A percentile compares a stretch with the other conserved stretches of the same genome.
These are phyloP conservation scores for Erebia ligea DNA, from an alignment of 2,888 invertebrate species.

Conservation along the genomic window DNA sequence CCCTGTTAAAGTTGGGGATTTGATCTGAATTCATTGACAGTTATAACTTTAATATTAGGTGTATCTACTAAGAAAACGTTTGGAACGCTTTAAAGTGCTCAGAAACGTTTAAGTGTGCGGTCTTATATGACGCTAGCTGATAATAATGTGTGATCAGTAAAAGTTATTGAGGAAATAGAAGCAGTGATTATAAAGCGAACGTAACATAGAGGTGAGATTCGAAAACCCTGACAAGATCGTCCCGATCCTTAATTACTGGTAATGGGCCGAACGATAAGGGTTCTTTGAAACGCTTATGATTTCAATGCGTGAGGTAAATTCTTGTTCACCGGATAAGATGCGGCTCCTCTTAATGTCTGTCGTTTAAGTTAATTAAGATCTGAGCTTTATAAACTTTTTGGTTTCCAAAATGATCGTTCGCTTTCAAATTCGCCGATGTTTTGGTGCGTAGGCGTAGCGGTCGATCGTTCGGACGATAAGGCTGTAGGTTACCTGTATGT, in stretches of 20 bases:
- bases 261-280: constrained; percentile 62
- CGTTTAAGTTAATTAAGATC: constrained; percentile 73
- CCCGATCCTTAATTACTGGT: constrained; percentile 80
- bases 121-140: too few species aligned
- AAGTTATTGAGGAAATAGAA: not conserved
- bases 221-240: constrained; percentile 57
- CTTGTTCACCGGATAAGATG: constrained; percentile 49
- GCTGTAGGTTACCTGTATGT: constrained; percentile 66
- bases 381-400: constrained; percentile 47
- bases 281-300: constrained; percentile 82
- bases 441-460: constrained; percentile 38
- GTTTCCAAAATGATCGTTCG: constrained; percentile 28
- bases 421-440: constrained; percentile 40
- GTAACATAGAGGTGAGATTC: not conserved
- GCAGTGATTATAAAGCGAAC: not conserved
- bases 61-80: too few species aligned
- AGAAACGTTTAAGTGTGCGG: too few species aligned
- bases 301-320: constrained; percentile 78
- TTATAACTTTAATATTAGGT: too few species aligned
- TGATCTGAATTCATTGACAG: too few species aligned
- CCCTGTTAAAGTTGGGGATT: too few species aligned
- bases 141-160: not conserved
- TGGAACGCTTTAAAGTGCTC: too few species aligned
- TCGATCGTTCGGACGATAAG: constrained; percentile 33
- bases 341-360: constrained; percentile 55